These are phyloP conservation scores for Bos taurus DNA, from an alignment of 2,113 vertebrate genomes.

Conservation along the genomic window ARS-UCD2.0 NC_037333.1:66195501-66196000, in stretches of 20 bases:
- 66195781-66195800: not conserved
- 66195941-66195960: not conserved
- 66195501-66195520: not conserved
- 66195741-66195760: not conserved
- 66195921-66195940: not conserved
- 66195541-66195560: not conserved
- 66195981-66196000: not conserved
- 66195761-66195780: not conserved
- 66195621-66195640: not conserved
- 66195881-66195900: not conserved
- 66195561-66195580: not conserved
- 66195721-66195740: not conserved
- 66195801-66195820: not conserved
- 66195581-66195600: not conserved
- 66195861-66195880: not conserved
- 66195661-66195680: not conserved
- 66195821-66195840: not conserved
- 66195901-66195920: rapidly evolving
- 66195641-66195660: not conserved
- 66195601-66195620: not conserved
- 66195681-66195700: not conserved
- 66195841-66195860: not conserved
- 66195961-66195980: not conserved
- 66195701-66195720: not conserved
- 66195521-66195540: not conserved